Evolutionary conservation across 2,113 vertebrate species (phyloP), one percentile per base, ranked within the genome.

Genomic region (Amblyopsis rosae): DNA sequence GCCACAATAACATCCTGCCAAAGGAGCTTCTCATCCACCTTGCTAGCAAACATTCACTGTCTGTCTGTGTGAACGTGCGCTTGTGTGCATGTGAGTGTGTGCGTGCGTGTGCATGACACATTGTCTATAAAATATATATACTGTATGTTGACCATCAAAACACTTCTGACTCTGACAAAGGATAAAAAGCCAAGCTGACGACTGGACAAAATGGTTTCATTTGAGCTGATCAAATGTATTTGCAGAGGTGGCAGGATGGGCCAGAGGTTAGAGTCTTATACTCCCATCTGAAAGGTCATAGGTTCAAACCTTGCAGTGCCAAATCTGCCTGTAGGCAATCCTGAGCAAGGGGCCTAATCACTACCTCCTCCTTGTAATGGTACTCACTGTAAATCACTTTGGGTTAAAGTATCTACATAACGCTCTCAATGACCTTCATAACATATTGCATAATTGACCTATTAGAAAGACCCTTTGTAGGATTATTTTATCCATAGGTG

Each of bases 1-100:
- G 46, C 62, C 82, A 89, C 74, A 76, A 75, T 82, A 83, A 89
- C 85, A 83, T 91, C 85, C 89, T 85, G 84, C 77, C 41, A 58
- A 69, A 69, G 75, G 79, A 77, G 62, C 58, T 67, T 78, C 77
- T 86, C 77, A 75, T 84, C 72, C 65, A 65, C 66, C 0, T 12
- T 6, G 69, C 33, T 51, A 65, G 65, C 61, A 65, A 51, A 77
- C 12, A 59, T 53, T 72, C 33, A 49, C 12, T 55, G 19, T 17
- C 50, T 55, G 19, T 17, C 50, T 65, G 64, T 55, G 9, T 55
- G 50, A 55, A 53, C 46, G 51, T 45, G 13, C 17, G 51, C 10
- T 12, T 9, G 63, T 33, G 50, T 32, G 26, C 2, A 3, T 56
- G 64, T 55, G 9, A 15, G 41, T 62, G 3, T 41, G 35, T 41